Evolutionary conservation across 2,797 vertebrate species (phyloP).

Genomic region (Phrynocephalus forsythii): DNA sequence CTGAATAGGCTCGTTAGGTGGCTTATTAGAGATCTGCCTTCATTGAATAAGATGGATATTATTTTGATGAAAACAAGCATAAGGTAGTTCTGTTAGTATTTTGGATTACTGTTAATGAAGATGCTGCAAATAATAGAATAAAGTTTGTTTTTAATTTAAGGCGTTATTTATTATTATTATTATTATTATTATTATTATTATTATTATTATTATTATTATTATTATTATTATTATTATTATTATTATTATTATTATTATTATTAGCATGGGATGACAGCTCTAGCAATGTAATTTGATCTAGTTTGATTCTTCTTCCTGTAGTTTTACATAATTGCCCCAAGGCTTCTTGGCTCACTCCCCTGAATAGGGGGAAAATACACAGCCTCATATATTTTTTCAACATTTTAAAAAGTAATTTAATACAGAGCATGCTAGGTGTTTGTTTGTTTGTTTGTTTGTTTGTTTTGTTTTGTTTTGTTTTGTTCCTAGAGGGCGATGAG

Average conservation of each 20-base stretch:
- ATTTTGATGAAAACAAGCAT: not conserved
- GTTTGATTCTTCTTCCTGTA: not conserved
- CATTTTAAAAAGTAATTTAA: not conserved
- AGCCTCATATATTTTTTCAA: not conserved
- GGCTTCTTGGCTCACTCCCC: not conserved
- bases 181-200: too few relatives aligned
- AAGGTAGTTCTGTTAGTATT: not conserved
- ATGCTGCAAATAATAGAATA: not conserved
- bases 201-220: too few relatives aligned
- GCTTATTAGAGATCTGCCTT: not conserved
- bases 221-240: too few relatives aligned
- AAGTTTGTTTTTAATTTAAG: not conserved
- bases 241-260: too few relatives aligned
- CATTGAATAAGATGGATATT: not conserved
- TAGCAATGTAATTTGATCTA: not conserved
- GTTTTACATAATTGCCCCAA: conserved; percentile 5
- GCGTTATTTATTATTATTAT: not conserved
- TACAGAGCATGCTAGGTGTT: not conserved
- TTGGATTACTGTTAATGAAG: not conserved
- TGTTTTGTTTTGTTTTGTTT: too few relatives aligned
- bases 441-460: conserved; percentile 24
- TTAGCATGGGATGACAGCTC: not conserved
- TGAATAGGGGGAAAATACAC: not conserved
- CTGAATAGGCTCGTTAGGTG: too few relatives aligned
- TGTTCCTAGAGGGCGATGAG: conserved; percentile 92